Evolutionary conservation across 2,113 vertebrate species (phyloP), one percentile per base, ranked within the genome.

Genomic region (Cryptomyrus ogoouensis): DNA sequence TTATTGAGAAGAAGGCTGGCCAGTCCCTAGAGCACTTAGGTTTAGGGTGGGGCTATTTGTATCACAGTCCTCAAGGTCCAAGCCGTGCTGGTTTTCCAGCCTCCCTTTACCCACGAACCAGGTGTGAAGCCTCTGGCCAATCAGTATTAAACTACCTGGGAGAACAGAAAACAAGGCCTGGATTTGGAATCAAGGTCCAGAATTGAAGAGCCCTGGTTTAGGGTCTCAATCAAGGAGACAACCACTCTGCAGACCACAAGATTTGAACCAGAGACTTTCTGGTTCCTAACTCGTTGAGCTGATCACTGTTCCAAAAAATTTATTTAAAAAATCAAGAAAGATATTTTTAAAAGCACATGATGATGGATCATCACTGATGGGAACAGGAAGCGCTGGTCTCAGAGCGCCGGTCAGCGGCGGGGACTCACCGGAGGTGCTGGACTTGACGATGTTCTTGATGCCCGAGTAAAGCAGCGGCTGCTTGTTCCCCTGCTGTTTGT

Each of bases 381-480:
- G 70, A 39, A n/a, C 0, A 47, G 7, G 35, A 24, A 5, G 42
- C 15, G 1, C 3, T 35, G 27, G 66, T 74, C 4, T 35, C 66
- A 74, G 66, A n/a, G n/a, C 12, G 5, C 3, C 17, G 21, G 0
- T 24, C 58, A 1, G 85, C 5, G 83, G 52, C 0, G 53, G 24
- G 87, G n/a, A 90, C 97, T 97, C 95, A 99, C 98, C 98, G 91
- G 98, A 96, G 91, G 99, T 96, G 93, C 97, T 98, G 90, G 97
- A 96, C 94, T 98, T 99, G 91, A 99, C 95, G 87, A 99, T 98
- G 91, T 98, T 97, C 94, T 99, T 99, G 95, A 99, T 99, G 88
- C 98, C 98, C 77, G 97, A 97, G 91, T 99, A 98, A 91, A 99
- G 97, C 92, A 98, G 92, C 5, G 96, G 95, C 93, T 97, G 97